Evolutionary conservation across 2,797 vertebrate genomes (phyloP), one percentile per base, ranked within the genome.

Genomic region (Lophura swinhoii): DNA sequence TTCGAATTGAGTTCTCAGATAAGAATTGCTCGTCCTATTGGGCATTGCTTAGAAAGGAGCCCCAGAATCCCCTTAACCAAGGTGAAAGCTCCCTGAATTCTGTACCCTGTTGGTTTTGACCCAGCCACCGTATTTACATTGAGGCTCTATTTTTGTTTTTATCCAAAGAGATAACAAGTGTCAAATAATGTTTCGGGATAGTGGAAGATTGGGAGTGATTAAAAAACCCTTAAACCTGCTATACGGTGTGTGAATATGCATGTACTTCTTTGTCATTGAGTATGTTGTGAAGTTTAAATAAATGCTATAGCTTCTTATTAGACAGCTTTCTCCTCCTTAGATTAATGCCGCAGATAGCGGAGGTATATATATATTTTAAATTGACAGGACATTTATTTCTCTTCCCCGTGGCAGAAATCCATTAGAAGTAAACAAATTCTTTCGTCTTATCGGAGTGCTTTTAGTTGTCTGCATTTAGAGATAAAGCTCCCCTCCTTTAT

Each of bases 341-440:
- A 93, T 94, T 49, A 74, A 66, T 79, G n/a, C 28, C 28, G 0
- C 14, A 39, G 91, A 94, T 95, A 94, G 29, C 1, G 9, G 13
- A 41, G 58, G 64, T 21, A 9, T 18, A 8, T 31, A 39, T 56
- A 7, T 22, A 43, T 70, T 22, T 77, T 17, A 90, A 62, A 22
- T 5, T 37, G 76, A 71, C 90, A 90, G 92, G 60, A 49, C 82
- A 51, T 95, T 93, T 79, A 71, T 91, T 94, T 89, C 81, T 63
- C 70, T 84, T 91, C 60, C 76, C 84, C 46, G 90, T 53, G 56
- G 91, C 87, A 88, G 79, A 82, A 95, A 95, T 87, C 82, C 84
- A 80, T 91, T 92, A 31, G 79, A 75, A 75, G 84, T 53, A 93
- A 96, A 91, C 90, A 92, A 93, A 76, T 75, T 22, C 86, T 58